Percentiles rank a stretch among this genome's conserved stretches.
Conservation (phyloP, 2,888 invertebrate genomes). For the Parasteatoda lunata region DNA sequence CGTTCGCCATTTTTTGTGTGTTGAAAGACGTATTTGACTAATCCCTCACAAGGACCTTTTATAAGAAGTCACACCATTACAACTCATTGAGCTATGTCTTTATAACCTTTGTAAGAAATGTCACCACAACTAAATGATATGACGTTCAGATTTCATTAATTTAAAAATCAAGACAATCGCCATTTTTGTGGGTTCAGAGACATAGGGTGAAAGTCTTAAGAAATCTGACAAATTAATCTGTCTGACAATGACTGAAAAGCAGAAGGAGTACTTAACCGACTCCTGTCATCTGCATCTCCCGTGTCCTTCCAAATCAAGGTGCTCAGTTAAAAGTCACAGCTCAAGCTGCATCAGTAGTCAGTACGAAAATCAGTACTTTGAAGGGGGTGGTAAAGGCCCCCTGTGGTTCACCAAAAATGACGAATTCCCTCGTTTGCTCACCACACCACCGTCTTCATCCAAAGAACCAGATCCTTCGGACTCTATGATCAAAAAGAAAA, state of each 20-base stretch:
- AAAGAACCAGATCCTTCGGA: constrained; percentile 31
- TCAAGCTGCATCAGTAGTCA: constrained; percentile 63
- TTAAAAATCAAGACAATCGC: too few relatives aligned
- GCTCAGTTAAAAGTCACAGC: constrained; percentile 64
- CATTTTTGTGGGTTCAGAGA: too few relatives aligned
- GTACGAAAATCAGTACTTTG: constrained; percentile 47
- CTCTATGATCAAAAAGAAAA: constrained; percentile 19
- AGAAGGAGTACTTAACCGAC: constrained; percentile 31
- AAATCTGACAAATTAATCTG: too few relatives aligned
- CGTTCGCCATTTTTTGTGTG: too few relatives aligned
- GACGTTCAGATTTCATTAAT: too few relatives aligned
- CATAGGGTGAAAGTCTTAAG: too few relatives aligned
- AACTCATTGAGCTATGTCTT: too few relatives aligned
- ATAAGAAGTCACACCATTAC: too few relatives aligned
- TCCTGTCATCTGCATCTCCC: constrained; percentile 53
- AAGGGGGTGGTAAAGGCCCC: constrained; percentile 37
- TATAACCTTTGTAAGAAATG: too few relatives aligned
- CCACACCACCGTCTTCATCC: constrained; percentile 31
- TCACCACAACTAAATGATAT: too few relatives aligned
- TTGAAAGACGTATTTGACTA: too few relatives aligned
- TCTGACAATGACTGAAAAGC: constrained; percentile 27
- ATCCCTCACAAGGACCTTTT: too few relatives aligned
- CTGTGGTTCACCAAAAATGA: constrained; percentile 58
- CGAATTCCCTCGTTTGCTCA: constrained; percentile 52
- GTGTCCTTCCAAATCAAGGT: constrained; percentile 53